phyloP scores from a whole-genome alignment of 2,113 vertebrate species.

The Dipodomys stephensi region DNA sequence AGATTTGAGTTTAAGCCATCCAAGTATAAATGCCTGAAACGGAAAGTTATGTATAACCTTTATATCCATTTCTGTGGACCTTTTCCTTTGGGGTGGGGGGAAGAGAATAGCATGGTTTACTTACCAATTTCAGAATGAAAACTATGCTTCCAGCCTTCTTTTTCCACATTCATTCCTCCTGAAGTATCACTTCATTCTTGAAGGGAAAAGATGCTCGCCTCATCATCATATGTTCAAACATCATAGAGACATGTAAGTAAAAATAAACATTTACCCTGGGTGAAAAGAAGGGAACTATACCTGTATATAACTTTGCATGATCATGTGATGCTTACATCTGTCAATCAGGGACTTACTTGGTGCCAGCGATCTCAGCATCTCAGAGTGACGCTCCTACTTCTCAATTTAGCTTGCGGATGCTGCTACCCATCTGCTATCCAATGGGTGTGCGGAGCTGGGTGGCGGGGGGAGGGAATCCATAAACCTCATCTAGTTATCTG shows the following conservation, averaged over 20 bases:
- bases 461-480: not conserved
- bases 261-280: not conserved
- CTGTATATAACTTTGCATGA: not conserved
- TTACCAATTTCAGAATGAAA: not conserved
- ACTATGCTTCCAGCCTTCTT: not conserved
- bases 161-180: not conserved
- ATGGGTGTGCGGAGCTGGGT: not conserved
- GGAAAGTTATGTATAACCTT: not conserved
- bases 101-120: not conserved
- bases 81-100: not conserved
- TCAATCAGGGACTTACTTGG: not conserved
- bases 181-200: not conserved
- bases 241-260: not conserved
- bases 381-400: not conserved
- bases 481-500: not conserved
- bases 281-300: not conserved
- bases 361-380: not conserved
- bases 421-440: not conserved
- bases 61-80: not conserved
- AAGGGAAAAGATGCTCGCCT: not conserved
- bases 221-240: not conserved
- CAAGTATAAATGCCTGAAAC: not conserved
- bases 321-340: not conserved
- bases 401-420: not conserved
- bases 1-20: not conserved